These are phyloP conservation scores for Channallabes apus DNA, from an alignment of 2,797 vertebrate species.

Conservation along the genomic window DNA sequence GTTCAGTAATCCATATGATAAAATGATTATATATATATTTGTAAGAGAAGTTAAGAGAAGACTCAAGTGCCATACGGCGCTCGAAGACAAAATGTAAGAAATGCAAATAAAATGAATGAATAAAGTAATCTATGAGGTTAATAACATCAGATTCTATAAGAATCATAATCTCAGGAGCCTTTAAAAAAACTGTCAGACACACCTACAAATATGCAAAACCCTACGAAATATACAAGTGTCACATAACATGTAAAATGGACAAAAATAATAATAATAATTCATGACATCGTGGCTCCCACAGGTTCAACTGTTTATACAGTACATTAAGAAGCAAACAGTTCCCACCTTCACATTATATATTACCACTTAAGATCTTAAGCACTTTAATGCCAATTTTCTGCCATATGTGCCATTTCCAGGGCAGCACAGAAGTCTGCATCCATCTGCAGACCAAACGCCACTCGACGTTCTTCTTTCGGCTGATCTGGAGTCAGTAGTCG, in stretches of 20 bases:
- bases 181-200: no score
- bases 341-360: neutral
- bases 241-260: neutral
- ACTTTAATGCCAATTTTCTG: neutral
- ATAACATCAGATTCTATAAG: constrained; percentile 58
- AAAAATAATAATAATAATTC: neutral
- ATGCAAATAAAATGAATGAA: neutral
- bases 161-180: constrained; percentile 49
- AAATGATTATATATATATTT: neutral
- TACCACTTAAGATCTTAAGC: neutral
- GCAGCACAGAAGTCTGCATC: no score
- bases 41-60: neutral
- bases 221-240: neutral
- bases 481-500: no score
- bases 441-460: no score
- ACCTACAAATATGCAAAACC: neutral
- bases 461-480: no score
- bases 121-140: neutral
- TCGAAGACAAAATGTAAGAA: neutral
- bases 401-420: no score
- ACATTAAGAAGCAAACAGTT: neutral
- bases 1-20: neutral
- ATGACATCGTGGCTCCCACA: neutral
- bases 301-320: neutral
- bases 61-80: neutral